Evolutionary conservation across 2,113 vertebrate genomes (phyloP), one percentile per base, ranked within the genome.

Genomic region (Oncorhynchus keta): DNA sequence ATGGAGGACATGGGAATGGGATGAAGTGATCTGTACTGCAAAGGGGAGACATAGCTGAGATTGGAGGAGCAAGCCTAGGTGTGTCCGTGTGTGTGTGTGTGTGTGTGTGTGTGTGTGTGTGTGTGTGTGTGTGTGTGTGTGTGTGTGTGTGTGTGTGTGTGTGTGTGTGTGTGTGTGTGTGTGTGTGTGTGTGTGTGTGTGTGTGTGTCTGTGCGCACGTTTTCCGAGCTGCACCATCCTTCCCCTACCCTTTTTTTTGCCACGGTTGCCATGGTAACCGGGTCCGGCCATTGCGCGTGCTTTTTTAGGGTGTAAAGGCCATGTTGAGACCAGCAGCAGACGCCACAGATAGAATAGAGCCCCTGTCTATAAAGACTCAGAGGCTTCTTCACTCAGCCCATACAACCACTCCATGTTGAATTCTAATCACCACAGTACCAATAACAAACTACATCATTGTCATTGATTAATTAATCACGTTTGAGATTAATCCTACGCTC

Each of bases 241-340:
- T 71, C 77, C 79, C 20, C 39, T 48, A 77, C 83, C 81, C 83
- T 85, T 90, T 88, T 88, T 24, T 85, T 82, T 81, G 80, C 73
- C 84, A 76, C 9, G 59, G 89, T 91, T 90, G 32, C 85, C 74
- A 88, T 80, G 61, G 83, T 39, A 87, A 90, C 89, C 55, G 1
- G 75, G 32, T 59, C 68, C 20, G 55, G 30, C 69, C 77, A 71
- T 75, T 20, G 72, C 12, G 39, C 39, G 49, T 30, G 26, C 59
- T 22, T 72, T 51, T 57, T 18, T 51, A 16, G 26, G 13, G 20
- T 79, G 84, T 82, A 83, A 84, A 86, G 84, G 77, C 32, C 30
- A 62, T 22, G 20, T 62, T 8, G 59, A 62, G 18, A 45, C 39
- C 39, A 62, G 61, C 22, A 22, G 22, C 61, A 26, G 20, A 11